Conservation (phyloP, 2,888 invertebrate genomes). For the Operophtera brumata region DNA sequence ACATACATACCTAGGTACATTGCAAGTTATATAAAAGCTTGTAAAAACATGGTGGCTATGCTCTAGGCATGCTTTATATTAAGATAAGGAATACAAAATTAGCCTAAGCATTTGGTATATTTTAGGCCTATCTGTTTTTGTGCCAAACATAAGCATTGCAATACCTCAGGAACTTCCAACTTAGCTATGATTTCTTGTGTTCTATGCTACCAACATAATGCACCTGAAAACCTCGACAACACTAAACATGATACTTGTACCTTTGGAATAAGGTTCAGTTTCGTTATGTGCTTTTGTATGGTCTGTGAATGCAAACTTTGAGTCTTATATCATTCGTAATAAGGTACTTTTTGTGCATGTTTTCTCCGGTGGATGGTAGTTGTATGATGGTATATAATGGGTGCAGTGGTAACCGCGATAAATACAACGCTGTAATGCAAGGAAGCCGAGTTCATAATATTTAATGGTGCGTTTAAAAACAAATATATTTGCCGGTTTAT, state of each 20-base stretch:
- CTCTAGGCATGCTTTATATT: too few species aligned
- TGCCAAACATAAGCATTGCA: conserved; percentile 54
- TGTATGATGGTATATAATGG: neutral
- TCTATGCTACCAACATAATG: conserved; percentile 29
- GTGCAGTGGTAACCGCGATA: conserved; percentile 50
- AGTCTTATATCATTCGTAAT: neutral
- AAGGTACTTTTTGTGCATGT: conserved; percentile 7
- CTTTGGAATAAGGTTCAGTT: neutral
- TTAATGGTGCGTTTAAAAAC: conserved; percentile 63
- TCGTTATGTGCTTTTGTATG: neutral
- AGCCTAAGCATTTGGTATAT: conserved; percentile 41
- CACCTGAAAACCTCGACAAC: neutral
- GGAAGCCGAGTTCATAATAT: conserved; percentile 57
- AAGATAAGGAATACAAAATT: too few species aligned
- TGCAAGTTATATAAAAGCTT: too few species aligned
- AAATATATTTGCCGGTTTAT: conserved; percentile 63
- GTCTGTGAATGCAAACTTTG: neutral
- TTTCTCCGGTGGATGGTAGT: neutral
- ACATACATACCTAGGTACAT: too few species aligned
- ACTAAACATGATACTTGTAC: conserved; percentile 7
- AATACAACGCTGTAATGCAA: conserved; percentile 51
- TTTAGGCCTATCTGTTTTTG: conserved; percentile 55
- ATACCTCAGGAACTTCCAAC: conserved; percentile 40
- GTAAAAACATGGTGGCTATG: too few species aligned
- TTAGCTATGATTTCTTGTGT: conserved; percentile 55